These are phyloP conservation scores for Tenualosa ilisha DNA, from an alignment of 2,797 vertebrate species.

Conservation along the genomic window DNA sequence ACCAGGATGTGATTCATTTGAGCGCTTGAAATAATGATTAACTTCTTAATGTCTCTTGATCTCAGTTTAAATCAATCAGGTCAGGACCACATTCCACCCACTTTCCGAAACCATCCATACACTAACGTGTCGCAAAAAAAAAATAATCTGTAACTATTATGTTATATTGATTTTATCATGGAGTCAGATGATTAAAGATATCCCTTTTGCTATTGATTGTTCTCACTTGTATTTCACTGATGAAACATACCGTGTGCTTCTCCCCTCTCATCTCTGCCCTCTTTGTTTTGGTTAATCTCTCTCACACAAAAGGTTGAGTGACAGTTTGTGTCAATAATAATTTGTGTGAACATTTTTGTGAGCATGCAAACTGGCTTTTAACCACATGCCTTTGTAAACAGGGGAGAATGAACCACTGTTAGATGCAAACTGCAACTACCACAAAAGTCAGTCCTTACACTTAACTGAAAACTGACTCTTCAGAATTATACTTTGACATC, in stretches of 20 bases:
- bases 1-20: neutral
- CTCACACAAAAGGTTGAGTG: neutral
- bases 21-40: neutral
- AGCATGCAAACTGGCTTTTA: neutral
- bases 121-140: neutral
- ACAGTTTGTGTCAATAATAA: neutral
- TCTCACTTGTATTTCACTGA: neutral
- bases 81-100: neutral
- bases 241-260: neutral
- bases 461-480: neutral
- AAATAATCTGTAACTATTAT: neutral
- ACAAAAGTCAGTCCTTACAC: neutral
- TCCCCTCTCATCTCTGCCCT: neutral
- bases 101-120: neutral
- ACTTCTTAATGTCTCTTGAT: neutral
- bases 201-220: neutral
- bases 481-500: neutral
- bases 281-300: neutral
- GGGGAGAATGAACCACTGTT: too few relatives aligned
- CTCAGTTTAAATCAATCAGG: conserved; percentile 1
- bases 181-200: neutral
- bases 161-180: conserved; percentile 11
- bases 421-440: neutral
- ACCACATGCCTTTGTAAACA: too few relatives aligned
- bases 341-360: neutral